These are phyloP conservation scores for Paralvinella palmiformis DNA, from an alignment of 1,140 invertebrate genomes.

Conservation along the genomic window DNA sequence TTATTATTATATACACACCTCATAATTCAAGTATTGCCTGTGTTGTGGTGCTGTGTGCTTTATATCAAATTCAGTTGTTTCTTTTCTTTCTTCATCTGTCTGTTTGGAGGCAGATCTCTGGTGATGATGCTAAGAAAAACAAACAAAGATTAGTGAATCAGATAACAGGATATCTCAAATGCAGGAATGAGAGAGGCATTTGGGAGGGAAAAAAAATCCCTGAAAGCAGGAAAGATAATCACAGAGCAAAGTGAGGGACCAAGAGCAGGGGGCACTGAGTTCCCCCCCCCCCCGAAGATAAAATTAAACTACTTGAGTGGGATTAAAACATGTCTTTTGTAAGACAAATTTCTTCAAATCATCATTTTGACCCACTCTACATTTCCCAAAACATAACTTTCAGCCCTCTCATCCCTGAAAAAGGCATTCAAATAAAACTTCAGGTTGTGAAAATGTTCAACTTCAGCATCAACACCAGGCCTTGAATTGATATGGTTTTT, in stretches of 20 bases:
- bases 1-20: too few species aligned
- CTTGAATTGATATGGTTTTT: too few species aligned
- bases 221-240: too few species aligned
- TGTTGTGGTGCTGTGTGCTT: constrained; percentile 81
- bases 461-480: too few species aligned
- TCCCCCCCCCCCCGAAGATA: neutral
- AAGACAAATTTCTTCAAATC: neutral
- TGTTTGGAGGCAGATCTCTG: constrained; percentile 44
- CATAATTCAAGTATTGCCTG: constrained; percentile 74
- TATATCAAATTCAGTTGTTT: constrained; percentile 53
- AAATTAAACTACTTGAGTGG: neutral
- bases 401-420: too few species aligned
- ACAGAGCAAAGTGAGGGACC: neutral
- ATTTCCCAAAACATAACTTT: too few species aligned
- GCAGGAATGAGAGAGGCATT: neutral
- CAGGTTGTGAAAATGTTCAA: too few species aligned
- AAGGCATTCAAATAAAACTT: too few species aligned
- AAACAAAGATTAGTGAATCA: neutral
- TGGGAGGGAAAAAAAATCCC: neutral
- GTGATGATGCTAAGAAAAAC: constrained; percentile 28
- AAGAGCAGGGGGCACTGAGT: neutral
- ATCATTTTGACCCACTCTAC: too few species aligned
- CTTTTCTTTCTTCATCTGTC: constrained; percentile 51
- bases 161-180: neutral
- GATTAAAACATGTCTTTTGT: neutral